A percentile compares a stretch with the other conserved stretches of the same genome.
Evolutionary conservation across 2,113 vertebrate species (phyloP).

Genomic region (Antechinus flavipes): DNA sequence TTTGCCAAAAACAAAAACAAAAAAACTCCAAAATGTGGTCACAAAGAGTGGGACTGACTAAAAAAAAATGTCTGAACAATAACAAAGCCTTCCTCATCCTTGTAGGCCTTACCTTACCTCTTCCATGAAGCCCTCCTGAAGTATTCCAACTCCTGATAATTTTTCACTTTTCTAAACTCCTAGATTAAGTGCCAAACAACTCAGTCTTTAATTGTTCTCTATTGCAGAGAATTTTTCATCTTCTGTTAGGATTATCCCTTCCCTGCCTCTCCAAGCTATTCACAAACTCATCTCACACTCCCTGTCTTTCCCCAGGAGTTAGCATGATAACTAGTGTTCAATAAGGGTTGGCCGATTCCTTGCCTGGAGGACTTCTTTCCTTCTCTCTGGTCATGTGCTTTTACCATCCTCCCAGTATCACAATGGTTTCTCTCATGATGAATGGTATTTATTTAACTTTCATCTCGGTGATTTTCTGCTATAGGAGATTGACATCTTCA

Average conservation of each 20-base stretch:
- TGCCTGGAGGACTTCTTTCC: neutral
- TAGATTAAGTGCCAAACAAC: neutral
- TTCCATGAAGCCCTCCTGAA: neutral
- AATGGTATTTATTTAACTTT: neutral
- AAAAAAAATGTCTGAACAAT: neutral
- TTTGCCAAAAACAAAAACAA: neutral
- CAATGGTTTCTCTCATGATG: neutral
- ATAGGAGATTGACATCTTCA: neutral
- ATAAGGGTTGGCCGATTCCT: neutral
- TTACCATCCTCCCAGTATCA: neutral
- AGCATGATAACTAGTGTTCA: neutral
- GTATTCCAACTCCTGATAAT: neutral
- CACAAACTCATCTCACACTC: neutral
- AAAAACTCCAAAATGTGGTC: neutral
- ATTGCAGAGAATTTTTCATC: neutral
- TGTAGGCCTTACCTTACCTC: neutral
- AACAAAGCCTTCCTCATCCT: neutral
- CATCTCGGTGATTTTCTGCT: neutral
- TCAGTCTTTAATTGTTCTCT: neutral
- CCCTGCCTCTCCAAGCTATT: neutral
- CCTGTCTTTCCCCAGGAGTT: neutral
- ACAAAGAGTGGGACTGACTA: neutral
- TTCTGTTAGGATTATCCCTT: neutral
- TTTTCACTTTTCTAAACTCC: neutral
- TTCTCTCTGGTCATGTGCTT: neutral